Conservation (phyloP, 1,140 invertebrate genomes). For the Colletes latitarsis region DNA sequence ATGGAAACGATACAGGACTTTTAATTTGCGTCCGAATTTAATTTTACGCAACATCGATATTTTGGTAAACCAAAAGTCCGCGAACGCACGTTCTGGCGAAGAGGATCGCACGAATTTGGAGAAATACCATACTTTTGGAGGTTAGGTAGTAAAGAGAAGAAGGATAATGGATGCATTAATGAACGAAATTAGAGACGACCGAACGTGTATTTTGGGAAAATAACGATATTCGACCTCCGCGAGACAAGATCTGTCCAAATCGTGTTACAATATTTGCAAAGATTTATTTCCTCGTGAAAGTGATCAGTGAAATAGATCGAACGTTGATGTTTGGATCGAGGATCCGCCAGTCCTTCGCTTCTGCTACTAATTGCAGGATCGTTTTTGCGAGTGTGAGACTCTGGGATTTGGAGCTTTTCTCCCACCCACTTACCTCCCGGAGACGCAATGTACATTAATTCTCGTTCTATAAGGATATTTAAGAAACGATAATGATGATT, state of each 20-base stretch:
- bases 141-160: slow-evolving; percentile 19
- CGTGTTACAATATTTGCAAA: slow-evolving; percentile 47
- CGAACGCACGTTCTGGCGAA: background rate
- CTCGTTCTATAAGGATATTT: slow-evolving; percentile 55
- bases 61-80: slow-evolving; percentile 13
- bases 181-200: slow-evolving; percentile 16
- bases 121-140: background rate
- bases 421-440: slow-evolving; percentile 50
- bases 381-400: slow-evolving; percentile 35
- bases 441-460: slow-evolving; percentile 64
- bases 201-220: slow-evolving; percentile 23
- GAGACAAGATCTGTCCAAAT: slow-evolving; percentile 54
- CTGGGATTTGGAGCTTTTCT: slow-evolving; percentile 44
- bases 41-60: slow-evolving; percentile 14
- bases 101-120: background rate
- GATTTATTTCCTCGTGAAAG: slow-evolving; percentile 48
- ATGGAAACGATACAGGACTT: background rate
- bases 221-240: slow-evolving; percentile 22
- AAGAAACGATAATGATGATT: slow-evolving; percentile 59
- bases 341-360: slow-evolving; percentile 39
- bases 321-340: slow-evolving; percentile 1
- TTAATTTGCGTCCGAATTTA: background rate
- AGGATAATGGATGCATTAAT: background rate
- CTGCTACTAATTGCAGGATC: slow-evolving; percentile 40
- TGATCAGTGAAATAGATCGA: slow-evolving; percentile 27